Conservation (phyloP, 2,797 vertebrate genomes). For the Schizopygopsis malacanthus region DNA sequence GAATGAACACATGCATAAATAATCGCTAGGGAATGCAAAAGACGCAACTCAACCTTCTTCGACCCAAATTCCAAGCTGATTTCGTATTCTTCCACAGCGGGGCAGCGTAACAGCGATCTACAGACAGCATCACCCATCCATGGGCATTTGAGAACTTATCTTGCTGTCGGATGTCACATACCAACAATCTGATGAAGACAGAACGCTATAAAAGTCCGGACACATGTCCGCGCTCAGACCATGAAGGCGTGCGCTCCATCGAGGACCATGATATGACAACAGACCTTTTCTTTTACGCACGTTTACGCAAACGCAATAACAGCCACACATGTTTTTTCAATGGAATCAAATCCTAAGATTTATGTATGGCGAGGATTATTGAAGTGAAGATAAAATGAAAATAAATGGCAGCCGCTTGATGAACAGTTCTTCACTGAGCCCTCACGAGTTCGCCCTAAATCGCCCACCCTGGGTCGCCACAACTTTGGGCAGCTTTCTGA, state of each 20-base stretch:
- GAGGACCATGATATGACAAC: constrained; percentile 52
- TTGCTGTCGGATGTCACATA: constrained; percentile 76
- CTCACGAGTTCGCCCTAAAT: constrained; percentile 68
- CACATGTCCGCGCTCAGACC: constrained; percentile 55
- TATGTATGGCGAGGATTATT: constrained; percentile 64
- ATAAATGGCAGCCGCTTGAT: constrained; percentile 84
- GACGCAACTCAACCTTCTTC: constrained; percentile 44
- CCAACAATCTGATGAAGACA: constrained; percentile 74
- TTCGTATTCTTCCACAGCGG: constrained; percentile 63
- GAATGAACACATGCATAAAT: constrained; percentile 66
- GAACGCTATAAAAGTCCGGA: constrained; percentile 72
- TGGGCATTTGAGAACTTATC: constrained; percentile 63
- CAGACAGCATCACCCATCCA: constrained; percentile 16
- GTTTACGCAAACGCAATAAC: constrained; percentile 53
- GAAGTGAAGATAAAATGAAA: constrained; percentile 80
- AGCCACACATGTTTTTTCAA: constrained; percentile 8
- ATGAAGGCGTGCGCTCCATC: constrained; percentile 52
- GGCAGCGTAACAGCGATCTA: constrained; percentile 64
- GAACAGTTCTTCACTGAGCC: constrained; percentile 78
- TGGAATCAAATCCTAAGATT: constrained; percentile 52
- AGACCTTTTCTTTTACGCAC: constrained; percentile 24
- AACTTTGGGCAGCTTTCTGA: constrained; percentile 87
- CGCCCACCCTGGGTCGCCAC: constrained; percentile 88
- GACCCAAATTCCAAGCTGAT: constrained; percentile 33
- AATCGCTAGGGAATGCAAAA: constrained; percentile 65